phyloP scores from a whole-genome alignment of 1,140 invertebrate genomes.

The Papilio helenus region DNA sequence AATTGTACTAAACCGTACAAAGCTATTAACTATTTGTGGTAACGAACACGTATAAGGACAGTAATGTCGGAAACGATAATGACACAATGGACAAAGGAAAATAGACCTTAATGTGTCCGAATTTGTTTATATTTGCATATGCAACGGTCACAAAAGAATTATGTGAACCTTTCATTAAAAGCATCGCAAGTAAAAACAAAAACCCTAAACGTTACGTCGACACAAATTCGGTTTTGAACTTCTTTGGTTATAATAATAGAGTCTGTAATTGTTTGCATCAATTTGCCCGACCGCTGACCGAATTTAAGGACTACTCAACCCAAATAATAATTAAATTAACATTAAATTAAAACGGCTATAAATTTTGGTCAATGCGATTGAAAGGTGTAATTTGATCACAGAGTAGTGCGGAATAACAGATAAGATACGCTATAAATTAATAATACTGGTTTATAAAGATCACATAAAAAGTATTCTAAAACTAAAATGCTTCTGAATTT shows the following conservation, averaged over 20 bases:
- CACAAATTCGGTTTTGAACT: conserved; percentile 15
- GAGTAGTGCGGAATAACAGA: conserved; percentile 36
- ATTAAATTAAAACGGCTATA: conserved; percentile 48
- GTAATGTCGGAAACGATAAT: conserved; percentile 44
- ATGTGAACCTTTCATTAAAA: conserved; percentile 36
- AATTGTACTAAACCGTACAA: conserved; percentile 12
- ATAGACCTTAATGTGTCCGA: conserved; percentile 51
- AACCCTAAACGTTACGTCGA: conserved; percentile 10
- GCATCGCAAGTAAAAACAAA: conserved; percentile 27
- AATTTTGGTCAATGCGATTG: conserved; percentile 48
- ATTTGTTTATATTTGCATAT: conserved; percentile 66
- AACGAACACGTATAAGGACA: conserved; percentile 3
- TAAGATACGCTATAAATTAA: conserved; percentile 19
- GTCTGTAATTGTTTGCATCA: conserved; percentile 37
- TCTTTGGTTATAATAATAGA: conserved; percentile 39
- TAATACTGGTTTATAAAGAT: background rate
- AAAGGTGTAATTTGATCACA: conserved; percentile 43
- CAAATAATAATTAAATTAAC: conserved; percentile 47
- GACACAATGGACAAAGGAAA: conserved; percentile 48
- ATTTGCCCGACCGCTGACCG: conserved; percentile 41
- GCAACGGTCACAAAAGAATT: conserved; percentile 54
- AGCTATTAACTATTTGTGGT: conserved; percentile 28
- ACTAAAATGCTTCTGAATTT: background rate
- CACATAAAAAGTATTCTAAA: background rate
- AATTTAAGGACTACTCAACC: conserved; percentile 40